A percentile compares a stretch with the other conserved stretches of the same genome.
Conservation (phyloP, 2,113 vertebrate genomes). For the Apteryx owenii region DNA sequence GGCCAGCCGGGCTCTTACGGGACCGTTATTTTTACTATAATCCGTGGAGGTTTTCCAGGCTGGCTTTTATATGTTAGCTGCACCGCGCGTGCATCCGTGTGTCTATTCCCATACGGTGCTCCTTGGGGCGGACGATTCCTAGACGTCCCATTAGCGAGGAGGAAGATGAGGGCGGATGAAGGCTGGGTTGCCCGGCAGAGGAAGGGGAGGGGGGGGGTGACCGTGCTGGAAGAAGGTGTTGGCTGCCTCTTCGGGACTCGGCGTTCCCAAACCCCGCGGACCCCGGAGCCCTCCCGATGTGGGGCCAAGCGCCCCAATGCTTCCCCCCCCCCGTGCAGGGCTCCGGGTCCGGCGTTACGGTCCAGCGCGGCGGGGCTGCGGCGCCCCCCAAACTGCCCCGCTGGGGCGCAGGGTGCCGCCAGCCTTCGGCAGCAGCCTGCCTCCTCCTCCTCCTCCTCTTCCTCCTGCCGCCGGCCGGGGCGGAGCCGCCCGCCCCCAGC, state of each 20-base stretch:
- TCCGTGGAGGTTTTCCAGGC: not conserved
- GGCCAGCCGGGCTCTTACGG: accelerated
- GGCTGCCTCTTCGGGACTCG: not conserved
- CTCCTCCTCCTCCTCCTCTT: not conserved
- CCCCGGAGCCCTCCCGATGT: too few species aligned
- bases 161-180: not conserved
- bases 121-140: too few species aligned
- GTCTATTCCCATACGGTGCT: accelerated
- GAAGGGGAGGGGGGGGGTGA: too few species aligned
- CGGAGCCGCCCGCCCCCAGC: conserved; percentile 15
- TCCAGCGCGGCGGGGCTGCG: too few species aligned
- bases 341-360: too few species aligned
- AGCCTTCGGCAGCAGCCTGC: not conserved
- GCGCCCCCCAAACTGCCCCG: too few species aligned
- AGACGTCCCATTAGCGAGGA: not conserved
- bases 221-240: not conserved
- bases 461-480: not conserved
- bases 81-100: accelerated
- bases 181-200: not conserved
- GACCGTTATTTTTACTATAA: not conserved
- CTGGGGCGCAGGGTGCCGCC: too few species aligned
- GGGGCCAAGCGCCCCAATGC: not conserved
- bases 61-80: not conserved
- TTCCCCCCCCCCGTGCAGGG: not conserved
- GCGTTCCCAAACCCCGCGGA: not conserved